Evolutionary conservation across 2,113 vertebrate species (phyloP), one percentile per base, ranked within the genome.

Genomic region (Pseudorhombus dupliciocellatus): DNA sequence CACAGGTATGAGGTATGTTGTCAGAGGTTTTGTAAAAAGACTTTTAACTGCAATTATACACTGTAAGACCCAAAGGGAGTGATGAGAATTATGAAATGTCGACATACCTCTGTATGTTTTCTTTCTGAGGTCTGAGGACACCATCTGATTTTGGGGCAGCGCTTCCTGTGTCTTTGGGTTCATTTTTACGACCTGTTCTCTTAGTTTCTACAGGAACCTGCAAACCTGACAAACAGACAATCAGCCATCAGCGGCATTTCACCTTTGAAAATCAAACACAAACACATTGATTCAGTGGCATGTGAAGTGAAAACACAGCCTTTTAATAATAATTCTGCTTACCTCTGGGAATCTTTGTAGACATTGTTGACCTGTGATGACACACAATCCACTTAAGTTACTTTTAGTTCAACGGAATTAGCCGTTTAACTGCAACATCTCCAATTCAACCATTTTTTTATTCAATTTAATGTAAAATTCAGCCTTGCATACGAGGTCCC

Each of bases 331-430:
- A 11, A 37, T 10, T 11, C 1, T 24, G 4, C 28, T 73, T 30
- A 88, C 88, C 81, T 88, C 28, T 86, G 25, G 87, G 86, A 4
- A 92, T 89, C 80, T 87, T 90, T 50, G 85, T 87, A 51, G 81
- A 54, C 87, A 87, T 50, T 50, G 18, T 50, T 89, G 6, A 48
- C 62, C 83, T 88, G 65, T 24, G 30, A 55, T 12, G 9, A 72
- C 1, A 77, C 25, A 58, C 8, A 25, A 37, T 21, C 1, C 9
- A 16, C 34, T 57, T 8, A 25, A 53, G 51, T 53, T n/a, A n/a
- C n/a, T n/a, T n/a, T 6, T 37, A 12, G 31, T 34, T 34, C 11
- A 34, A 55, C 12, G n/a, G 4, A 69, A 37, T 9, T 28, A 59
- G 16, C 6, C 15, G 8, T 56, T 52, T 4, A n/a, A n/a, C 18